Evolutionary conservation across 2,113 vertebrate species (phyloP).

Genomic region (Dicaeum eximium): DNA sequence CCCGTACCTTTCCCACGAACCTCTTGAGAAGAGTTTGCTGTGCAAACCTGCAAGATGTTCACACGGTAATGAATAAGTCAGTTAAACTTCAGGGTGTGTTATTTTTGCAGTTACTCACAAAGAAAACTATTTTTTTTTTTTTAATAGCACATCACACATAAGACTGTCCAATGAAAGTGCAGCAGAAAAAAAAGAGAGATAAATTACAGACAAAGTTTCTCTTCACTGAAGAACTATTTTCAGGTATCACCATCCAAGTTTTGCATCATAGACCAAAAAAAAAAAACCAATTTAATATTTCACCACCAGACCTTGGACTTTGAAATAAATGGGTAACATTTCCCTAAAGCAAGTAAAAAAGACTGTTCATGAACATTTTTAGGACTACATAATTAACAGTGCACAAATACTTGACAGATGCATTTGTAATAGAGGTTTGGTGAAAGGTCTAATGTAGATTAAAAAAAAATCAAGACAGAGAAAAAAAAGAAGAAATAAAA

Average conservation of each 20-base stretch:
- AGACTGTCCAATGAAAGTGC: background rate
- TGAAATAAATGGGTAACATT: background rate
- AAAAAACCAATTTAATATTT: background rate
- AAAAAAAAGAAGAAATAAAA: background rate
- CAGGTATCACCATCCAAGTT: background rate
- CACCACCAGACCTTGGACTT: background rate
- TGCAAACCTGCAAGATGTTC: constrained; percentile 61
- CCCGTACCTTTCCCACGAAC: constrained; percentile 8
- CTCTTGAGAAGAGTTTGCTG: constrained; percentile 29
- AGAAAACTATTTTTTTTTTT: background rate
- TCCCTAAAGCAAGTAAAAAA: background rate
- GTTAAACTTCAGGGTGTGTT: constrained; percentile 27
- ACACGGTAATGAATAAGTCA: constrained; percentile 54
- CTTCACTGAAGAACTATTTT: background rate
- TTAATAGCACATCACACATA: background rate
- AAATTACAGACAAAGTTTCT: background rate
- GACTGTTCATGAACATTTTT: background rate
- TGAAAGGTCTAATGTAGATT: background rate
- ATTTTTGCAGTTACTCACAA: constrained; percentile 11
- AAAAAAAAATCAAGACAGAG: background rate
- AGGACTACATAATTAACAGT: background rate
- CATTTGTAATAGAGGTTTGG: background rate
- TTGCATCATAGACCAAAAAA: background rate
- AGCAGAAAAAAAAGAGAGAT: background rate
- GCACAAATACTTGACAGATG: background rate